A percentile compares a stretch with the other conserved stretches of the same genome.
phyloP scores from a whole-genome alignment of 2,888 invertebrate genomes.

The Brachycybe producta region DNA sequence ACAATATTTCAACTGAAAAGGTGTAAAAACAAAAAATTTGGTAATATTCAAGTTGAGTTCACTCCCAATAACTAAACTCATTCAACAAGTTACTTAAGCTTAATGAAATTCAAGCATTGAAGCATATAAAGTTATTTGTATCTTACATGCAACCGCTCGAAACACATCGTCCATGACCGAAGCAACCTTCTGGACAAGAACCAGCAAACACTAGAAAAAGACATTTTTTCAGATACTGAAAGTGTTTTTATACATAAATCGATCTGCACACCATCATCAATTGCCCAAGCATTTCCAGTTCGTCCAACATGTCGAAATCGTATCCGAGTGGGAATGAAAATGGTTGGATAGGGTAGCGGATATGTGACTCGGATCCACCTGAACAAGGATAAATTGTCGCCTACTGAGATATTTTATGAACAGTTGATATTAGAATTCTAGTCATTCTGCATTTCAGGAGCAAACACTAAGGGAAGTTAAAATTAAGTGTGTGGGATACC shows the following conservation, averaged over 20 bases:
- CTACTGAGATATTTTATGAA: too few relatives aligned
- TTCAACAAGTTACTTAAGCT: background rate
- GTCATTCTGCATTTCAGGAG: too few relatives aligned
- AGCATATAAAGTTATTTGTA: background rate
- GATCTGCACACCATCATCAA: conserved; percentile 32
- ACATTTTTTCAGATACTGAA: background rate
- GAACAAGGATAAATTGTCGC: too few relatives aligned
- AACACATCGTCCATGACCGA: conserved; percentile 33
- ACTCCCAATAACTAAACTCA: too few relatives aligned
- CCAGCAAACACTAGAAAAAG: conserved; percentile 33
- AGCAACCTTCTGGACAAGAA: conserved; percentile 32
- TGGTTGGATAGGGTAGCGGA: conserved; percentile 32
- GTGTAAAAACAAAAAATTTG: too few relatives aligned
- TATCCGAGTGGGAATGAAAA: conserved; percentile 31
- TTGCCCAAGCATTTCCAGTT: conserved; percentile 30
- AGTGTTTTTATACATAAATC: background rate
- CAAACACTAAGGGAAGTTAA: too few relatives aligned
- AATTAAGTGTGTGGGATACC: too few relatives aligned
- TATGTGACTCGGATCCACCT: conserved; percentile 33
- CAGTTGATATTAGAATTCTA: too few relatives aligned
- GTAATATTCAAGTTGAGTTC: too few relatives aligned
- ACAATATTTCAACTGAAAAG: too few relatives aligned
- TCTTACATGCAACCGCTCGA: conserved; percentile 31
- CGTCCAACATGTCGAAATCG: conserved; percentile 28
- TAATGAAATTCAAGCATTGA: background rate